Conservation (phyloP, 2,888 invertebrate genomes). For the Allophyes oxyacanthae region DNA sequence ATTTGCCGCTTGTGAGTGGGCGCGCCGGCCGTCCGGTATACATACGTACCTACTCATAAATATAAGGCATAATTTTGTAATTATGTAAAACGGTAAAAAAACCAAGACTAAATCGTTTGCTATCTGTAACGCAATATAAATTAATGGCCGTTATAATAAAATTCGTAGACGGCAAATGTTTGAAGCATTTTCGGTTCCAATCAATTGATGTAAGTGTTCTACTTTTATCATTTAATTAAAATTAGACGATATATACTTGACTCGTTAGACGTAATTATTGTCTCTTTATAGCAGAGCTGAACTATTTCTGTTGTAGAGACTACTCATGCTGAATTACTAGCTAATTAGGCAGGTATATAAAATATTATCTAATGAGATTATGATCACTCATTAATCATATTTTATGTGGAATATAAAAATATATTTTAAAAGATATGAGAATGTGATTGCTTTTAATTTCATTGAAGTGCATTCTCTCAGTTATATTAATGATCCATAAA, state of each 20-base stretch:
- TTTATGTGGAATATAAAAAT: constrained; percentile 27
- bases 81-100: constrained; percentile 87
- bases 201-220: constrained; percentile 79
- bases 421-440: constrained; percentile 16
- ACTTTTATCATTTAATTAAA: constrained; percentile 79
- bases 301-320: constrained; percentile 27
- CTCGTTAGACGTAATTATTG: constrained; percentile 52
- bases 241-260: constrained; percentile 60
- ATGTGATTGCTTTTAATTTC: constrained; percentile 23
- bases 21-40: constrained; percentile 63
- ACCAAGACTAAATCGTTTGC: constrained; percentile 79
- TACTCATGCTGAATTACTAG: constrained; percentile 44
- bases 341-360: constrained; percentile 31
- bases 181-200: constrained; percentile 74
- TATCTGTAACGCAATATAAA: constrained; percentile 86
- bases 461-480: constrained; percentile 28
- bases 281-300: constrained; percentile 18
- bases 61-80: constrained; percentile 85
- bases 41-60: constrained; percentile 76
- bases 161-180: constrained; percentile 79
- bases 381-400: constrained; percentile 41
- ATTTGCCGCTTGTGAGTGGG: constrained; percentile 76
- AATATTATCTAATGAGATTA: constrained; percentile 31
- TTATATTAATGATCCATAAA: constrained; percentile 34
- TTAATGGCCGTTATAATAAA: constrained; percentile 83